Base-by-base conservation (phyloP, 1,140 invertebrate species). In the Pectinophora gossypiella region DNA sequence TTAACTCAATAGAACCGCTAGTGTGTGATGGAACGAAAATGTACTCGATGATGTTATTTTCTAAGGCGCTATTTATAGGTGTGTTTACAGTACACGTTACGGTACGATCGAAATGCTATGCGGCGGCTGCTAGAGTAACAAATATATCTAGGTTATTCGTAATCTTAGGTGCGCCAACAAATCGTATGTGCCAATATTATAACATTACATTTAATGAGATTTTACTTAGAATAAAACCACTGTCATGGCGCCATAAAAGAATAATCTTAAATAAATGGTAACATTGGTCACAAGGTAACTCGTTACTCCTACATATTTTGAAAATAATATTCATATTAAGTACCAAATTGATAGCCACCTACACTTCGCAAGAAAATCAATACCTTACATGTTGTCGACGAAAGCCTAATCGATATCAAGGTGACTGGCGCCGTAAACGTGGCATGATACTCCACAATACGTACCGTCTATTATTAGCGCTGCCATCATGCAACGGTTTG, bases 401-500 rank as follows among this genome's bases (percentile, higher is more conserved):
- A 68, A 69, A 74, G 61, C 48, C 57, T 61, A 68, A 70, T 72
- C 64, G 69, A 72, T 64, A 69, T 66, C 64, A 73, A 76, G 66
- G 68, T 70, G 68, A 74, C 56, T 63, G 32, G 58, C 57, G 64
- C 47, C 59, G 63, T 66, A 64, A 63, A 68, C 60, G 64, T 66
- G 62, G 64, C 60, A 60, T 61, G 60, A 72, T 54, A 56, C 56
- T 48, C 59, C 53, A 59, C 62, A 61, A 67, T 58, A 44, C 47
- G 21, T 19, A 60, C 59, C 21, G 45, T 65, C 61, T 68, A 72
- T 67, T 72, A 72, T 62, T 76, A 76, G 59, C 60, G 50, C 68
- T 75, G 68, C 68, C 72, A 77, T 72, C 78, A 78, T 72, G 68
- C 68, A 69, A 72, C 51, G 64, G 56, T 66, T 55, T 58, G 66